phyloP scores from a whole-genome alignment of 2,797 vertebrate species.

The Chromis chromis region DNA sequence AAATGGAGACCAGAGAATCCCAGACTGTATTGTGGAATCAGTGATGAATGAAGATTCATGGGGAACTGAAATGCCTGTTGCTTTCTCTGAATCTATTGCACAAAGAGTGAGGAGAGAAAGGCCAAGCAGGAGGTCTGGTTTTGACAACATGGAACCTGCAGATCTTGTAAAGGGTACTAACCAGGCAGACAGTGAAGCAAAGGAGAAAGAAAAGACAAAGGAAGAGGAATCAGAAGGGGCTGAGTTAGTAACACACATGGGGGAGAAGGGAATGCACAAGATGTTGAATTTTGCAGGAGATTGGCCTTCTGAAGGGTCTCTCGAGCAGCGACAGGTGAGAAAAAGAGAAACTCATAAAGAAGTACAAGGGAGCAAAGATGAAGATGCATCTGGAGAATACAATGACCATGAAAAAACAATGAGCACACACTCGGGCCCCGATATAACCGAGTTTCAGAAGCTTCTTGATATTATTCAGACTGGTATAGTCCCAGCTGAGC shows the following conservation, averaged over 20 bases:
- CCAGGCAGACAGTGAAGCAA: slow-evolving; percentile 34
- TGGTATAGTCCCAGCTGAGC: slow-evolving; percentile 37
- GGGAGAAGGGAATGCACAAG: slow-evolving; percentile 60
- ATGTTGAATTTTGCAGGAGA: slow-evolving; percentile 90
- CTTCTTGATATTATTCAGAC: slow-evolving; percentile 82
- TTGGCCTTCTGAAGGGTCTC: slow-evolving; percentile 89
- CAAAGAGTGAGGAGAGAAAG: slow-evolving; percentile 81
- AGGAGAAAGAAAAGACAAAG: slow-evolving; percentile 30
- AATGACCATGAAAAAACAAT: slow-evolving; percentile 6
- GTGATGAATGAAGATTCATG: slow-evolving; percentile 69
- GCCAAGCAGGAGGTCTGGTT: slow-evolving; percentile 50
- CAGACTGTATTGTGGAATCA: slow-evolving; percentile 77
- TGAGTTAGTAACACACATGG: slow-evolving; percentile 5
- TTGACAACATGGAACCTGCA: slow-evolving; percentile 51
- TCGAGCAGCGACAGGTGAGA: slow-evolving; percentile 86
- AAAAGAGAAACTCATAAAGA: slow-evolving; percentile 42
- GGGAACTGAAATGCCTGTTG: slow-evolving; percentile 62
- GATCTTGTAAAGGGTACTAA: slow-evolving; percentile 69
- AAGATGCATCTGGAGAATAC: slow-evolving; percentile 61
- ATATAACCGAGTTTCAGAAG: slow-evolving; percentile 78
- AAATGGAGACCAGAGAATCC: slow-evolving; percentile 54
- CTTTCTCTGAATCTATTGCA: slow-evolving; percentile 81
- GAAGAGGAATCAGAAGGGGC: slow-evolving; percentile 8
- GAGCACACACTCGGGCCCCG: slow-evolving; percentile 24
- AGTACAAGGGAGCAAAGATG: slow-evolving; percentile 58